phyloP scores from a whole-genome alignment of 2,888 invertebrate genomes.

The Eupeodes luniger region DNA sequence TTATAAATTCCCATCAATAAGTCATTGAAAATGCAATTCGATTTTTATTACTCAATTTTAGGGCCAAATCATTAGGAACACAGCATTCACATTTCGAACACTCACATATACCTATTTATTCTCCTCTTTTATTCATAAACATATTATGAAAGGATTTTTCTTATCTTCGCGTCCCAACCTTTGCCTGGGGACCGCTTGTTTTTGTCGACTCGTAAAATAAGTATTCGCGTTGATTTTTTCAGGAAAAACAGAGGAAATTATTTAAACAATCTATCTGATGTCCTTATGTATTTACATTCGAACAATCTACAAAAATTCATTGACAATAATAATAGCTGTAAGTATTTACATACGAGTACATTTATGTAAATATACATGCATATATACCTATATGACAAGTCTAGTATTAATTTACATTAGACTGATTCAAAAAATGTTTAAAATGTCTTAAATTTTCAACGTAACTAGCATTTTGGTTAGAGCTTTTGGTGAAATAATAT shows the following conservation, averaged over 20 bases:
- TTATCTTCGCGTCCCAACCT: slow-evolving; percentile 8
- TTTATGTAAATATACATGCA: no score
- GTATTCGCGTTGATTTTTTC: slow-evolving; percentile 22
- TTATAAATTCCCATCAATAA: slow-evolving; percentile 75
- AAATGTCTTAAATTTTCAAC: no score
- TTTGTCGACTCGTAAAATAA: slow-evolving; percentile 1
- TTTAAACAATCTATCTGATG: slow-evolving; percentile 62
- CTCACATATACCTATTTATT: background rate
- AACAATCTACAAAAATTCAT: slow-evolving; percentile 46
- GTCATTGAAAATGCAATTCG: slow-evolving; percentile 75
- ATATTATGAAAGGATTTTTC: slow-evolving; percentile 31
- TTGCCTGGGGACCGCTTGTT: background rate
- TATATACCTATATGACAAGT: no score
- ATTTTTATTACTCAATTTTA: slow-evolving; percentile 72
- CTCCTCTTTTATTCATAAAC: background rate
- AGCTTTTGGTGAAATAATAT: no score
- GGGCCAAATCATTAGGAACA: slow-evolving; percentile 63
- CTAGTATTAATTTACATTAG: no score
- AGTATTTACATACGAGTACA: no score
- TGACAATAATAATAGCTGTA: slow-evolving; percentile 30
- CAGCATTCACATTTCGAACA: slow-evolving; percentile 49
- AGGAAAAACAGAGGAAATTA: slow-evolving; percentile 62
- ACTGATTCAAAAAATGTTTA: no score
- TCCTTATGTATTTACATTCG: slow-evolving; percentile 49
- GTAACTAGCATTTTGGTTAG: no score